Evolutionary conservation across 1,140 invertebrate species (phyloP).

Genomic region (Dryas iulia): DNA sequence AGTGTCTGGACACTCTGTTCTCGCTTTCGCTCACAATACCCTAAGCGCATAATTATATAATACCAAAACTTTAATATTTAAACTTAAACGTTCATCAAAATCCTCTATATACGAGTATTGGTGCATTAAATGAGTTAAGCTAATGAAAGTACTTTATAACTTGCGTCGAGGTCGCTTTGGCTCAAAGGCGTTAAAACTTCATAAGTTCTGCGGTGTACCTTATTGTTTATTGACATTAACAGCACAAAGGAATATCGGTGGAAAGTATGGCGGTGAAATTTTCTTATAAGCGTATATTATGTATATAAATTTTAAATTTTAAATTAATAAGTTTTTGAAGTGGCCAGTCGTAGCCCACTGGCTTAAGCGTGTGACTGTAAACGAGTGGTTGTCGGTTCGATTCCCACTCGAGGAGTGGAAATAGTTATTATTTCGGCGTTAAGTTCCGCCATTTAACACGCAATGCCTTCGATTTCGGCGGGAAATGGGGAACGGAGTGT

Average conservation of each 20-base stretch:
- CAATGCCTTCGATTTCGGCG: no score
- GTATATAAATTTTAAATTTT: no score
- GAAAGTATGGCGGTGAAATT: not conserved
- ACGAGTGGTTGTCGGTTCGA: no score
- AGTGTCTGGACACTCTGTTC: no score
- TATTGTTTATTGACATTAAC: constrained; percentile 30
- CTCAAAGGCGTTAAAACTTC: constrained; percentile 37
- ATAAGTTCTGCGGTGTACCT: constrained; percentile 24
- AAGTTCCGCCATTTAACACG: no score
- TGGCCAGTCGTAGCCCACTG: not conserved
- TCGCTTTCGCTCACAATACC: no score
- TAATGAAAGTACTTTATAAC: constrained; percentile 40
- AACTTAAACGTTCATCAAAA: constrained; percentile 38
- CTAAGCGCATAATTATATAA: not conserved
- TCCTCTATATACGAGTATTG: constrained; percentile 26
- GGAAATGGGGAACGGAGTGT: no score
- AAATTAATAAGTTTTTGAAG: constrained; percentile 2
- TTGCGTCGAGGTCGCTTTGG: constrained; percentile 26
- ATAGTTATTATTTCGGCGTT: no score
- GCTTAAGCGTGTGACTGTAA: no score
- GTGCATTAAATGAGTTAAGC: constrained; percentile 38
- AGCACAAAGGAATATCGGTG: constrained; percentile 9
- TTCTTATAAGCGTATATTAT: constrained; percentile 5
- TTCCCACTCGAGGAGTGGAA: no score
- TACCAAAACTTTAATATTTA: not conserved